Conservation (phyloP, 2,113 vertebrate species). For the Tringa solitaria region DNA sequence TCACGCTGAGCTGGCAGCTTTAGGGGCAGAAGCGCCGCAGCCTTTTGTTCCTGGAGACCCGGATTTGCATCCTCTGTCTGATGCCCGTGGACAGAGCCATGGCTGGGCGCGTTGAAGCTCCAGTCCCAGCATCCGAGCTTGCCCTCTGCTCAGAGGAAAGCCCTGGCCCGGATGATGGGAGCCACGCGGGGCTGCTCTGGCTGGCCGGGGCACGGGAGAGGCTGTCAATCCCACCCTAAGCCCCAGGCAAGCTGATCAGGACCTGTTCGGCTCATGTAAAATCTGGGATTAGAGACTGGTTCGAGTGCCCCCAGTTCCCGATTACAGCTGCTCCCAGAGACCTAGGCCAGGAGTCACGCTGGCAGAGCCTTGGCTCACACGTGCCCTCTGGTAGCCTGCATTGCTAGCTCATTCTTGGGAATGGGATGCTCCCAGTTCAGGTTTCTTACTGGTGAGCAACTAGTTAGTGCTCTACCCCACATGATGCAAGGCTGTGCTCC, state of each 20-base stretch:
- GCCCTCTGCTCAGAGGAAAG: neutral
- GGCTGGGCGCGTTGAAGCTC: accelerated
- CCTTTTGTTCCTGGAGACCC: neutral
- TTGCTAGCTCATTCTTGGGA: neutral
- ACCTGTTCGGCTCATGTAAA: conserved; percentile 28
- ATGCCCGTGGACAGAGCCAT: neutral
- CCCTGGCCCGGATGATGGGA: neutral
- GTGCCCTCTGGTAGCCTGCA: neutral
- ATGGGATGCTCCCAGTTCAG: neutral
- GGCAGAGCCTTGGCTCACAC: neutral
- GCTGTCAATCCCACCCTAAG: conserved; percentile 7
- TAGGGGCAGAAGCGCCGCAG: neutral
- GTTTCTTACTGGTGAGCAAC: neutral
- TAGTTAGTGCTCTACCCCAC: neutral
- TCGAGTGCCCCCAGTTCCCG: neutral
- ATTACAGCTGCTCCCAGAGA: conserved; percentile 3
- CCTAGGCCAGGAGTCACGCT: neutral
- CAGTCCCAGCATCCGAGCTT: neutral
- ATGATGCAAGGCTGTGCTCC: neutral
- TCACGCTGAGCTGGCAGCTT: neutral
- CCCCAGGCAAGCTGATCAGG: conserved; percentile 1
- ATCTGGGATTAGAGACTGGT: conserved; percentile 22
- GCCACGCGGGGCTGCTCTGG: neutral
- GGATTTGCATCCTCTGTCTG: neutral
- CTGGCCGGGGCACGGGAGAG: neutral